Evolutionary conservation across 2,797 vertebrate species (phyloP), one percentile per base, ranked within the genome.

Genomic region (Anas georgica): DNA sequence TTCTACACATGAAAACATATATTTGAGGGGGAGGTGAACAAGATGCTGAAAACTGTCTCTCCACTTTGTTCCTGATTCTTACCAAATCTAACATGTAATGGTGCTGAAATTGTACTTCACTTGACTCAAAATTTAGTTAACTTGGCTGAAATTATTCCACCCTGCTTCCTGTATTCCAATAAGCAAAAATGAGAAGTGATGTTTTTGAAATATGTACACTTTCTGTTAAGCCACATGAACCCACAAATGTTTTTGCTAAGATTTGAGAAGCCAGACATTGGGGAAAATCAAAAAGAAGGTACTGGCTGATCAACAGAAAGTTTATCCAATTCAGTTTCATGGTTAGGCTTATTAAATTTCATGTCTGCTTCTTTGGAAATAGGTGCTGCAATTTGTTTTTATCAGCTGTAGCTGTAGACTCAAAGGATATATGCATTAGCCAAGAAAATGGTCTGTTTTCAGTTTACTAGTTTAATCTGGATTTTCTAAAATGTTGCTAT

Each of bases 251-350:
- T 88, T 60, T 70, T 72, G n/a, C 22, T 70, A 62, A 68, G 75
- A 79, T 75, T 83, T 93, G 87, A 68, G 31, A 93, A 94, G 46
- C 74, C 54, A 66, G 80, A 17, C 63, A 37, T 91, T 93, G 82
- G 70, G 60, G 35, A 23, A 52, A 79, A 59, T 91, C 52, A 58
- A 8, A 12, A 55, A 88, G 70, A 56, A 62, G 74, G 25, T 82
- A 68, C 89, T 81, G 69, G 35, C 33, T 74, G 68, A 84, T 94
- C 94, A 89, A 45, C 58, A 83, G 74, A 84, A 91, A 43, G 35
- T 92, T 96, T 93, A 86, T 94, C 67, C 70, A 79, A 82, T 95
- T 95, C 70, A 39, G 29, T 68, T 35, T 73, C 26, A 16, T 18
- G 3, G 70, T 82, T 90, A 73, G 67, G 43, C 39, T 90, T 95